Evolutionary conservation across 1,140 invertebrate species (phyloP), one percentile per base, ranked within the genome.

Genomic region (Lucilia sericata): DNA sequence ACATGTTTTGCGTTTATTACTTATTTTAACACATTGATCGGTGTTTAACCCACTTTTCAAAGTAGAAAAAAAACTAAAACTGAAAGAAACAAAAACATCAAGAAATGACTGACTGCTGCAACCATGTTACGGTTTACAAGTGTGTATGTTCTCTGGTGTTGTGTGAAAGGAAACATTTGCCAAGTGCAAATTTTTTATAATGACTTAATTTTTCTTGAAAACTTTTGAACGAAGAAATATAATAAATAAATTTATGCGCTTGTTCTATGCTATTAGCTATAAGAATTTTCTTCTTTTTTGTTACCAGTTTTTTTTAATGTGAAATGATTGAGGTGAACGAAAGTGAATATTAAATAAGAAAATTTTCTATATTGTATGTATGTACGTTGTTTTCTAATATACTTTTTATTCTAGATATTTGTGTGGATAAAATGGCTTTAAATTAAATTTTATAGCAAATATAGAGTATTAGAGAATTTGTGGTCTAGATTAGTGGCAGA

Each of bases 41-140:
- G 60, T 70, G 60, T 70, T 70, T 70, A 70, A 70, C 60, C 60
- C 60, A 70, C 60, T 70, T 70, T 70, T 70, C 60, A 70, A 70
- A 70, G 7, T 42, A 42, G 42, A 42, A 42, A 42, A 10, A 42
- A 42, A 7, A 42, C 3, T 36, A 10, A 7, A 42, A 42, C 42
- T 30, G 25, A 42, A 42, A 42, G 10, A 8, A 42, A 42, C 10
- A 55, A 55, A 55, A 55, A 55, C 7, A 55, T 55, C 4, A n/a
- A 12, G 13, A 55, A 17, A 55, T 55, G 4, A 17, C 9, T 14
- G 9, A 49, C 49, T 49, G 49, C 42, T 55, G 51, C 51, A 55
- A 42, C 13, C 51, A n/a, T 55, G 51, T 55, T n/a, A 17, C 51
- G 51, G 51, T n/a, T 55, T 55, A n/a, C 13, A 5, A 49, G 9